Evolutionary conservation across 1,140 invertebrate species (phyloP).

Genomic region (Amphibalanus amphitrite): DNA sequence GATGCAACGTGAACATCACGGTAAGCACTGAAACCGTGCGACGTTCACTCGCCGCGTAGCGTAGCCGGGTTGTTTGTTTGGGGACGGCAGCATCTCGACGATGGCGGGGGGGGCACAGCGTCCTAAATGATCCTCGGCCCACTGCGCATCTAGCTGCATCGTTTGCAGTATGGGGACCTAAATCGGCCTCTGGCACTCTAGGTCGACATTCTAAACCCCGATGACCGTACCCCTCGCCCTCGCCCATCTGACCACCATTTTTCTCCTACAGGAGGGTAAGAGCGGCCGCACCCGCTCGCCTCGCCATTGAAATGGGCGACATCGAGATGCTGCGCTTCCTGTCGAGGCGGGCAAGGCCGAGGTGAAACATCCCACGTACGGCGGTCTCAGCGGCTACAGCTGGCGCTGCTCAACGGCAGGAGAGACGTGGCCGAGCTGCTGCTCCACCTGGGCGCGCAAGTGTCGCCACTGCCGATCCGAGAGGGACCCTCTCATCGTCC

Average conservation of each 20-base stretch:
- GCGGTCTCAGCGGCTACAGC: conserved; percentile 43
- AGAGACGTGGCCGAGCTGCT: conserved; percentile 17
- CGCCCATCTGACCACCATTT: conserved; percentile 13
- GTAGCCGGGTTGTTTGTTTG: neutral
- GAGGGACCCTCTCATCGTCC: neutral
- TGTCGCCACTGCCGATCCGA: conserved; percentile 14
- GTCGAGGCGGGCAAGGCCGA: conserved; percentile 35
- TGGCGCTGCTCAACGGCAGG: conserved; percentile 30
- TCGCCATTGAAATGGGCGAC: conserved; percentile 53
- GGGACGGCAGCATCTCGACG: neutral
- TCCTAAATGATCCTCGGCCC: too few species aligned
- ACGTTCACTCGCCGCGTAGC: too few species aligned
- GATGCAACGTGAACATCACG: neutral
- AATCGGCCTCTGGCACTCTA: too few species aligned
- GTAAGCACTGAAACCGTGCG: neutral
- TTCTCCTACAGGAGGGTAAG: conserved; percentile 42
- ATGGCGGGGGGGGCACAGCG: too few species aligned
- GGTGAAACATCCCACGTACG: conserved; percentile 39
- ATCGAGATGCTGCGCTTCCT: conserved; percentile 42
- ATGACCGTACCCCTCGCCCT: too few species aligned
- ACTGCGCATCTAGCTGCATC: too few species aligned
- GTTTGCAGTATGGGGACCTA: too few species aligned
- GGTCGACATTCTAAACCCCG: too few species aligned
- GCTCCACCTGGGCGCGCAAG: conserved; percentile 14
- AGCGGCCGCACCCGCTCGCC: conserved; percentile 56